Percentiles rank a stretch among this genome's conserved stretches.
phyloP scores from a whole-genome alignment of 2,797 vertebrate species.

The Neomorphus geoffroyi region DNA sequence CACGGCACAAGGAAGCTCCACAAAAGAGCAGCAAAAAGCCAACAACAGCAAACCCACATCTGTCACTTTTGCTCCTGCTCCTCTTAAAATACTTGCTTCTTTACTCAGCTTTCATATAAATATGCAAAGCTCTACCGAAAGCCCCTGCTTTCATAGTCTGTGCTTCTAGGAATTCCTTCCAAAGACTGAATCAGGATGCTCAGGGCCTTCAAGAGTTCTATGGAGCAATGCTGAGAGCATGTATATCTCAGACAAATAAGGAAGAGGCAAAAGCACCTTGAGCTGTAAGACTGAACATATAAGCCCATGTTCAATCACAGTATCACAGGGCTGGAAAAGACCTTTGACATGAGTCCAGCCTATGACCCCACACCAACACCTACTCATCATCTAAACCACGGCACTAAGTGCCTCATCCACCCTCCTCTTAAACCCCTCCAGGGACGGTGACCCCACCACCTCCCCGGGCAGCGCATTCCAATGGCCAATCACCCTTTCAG shows the following conservation, averaged over 20 bases:
- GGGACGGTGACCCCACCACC: too few relatives aligned
- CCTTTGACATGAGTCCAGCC: too few relatives aligned
- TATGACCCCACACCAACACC: too few relatives aligned
- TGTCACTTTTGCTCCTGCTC: not conserved
- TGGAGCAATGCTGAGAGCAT: not conserved
- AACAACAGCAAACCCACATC: not conserved
- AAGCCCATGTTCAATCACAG: not conserved
- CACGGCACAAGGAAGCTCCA: not conserved
- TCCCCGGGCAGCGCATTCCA: too few relatives aligned
- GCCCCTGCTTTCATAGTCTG: not conserved
- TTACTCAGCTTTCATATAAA: not conserved
- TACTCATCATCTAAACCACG: too few relatives aligned
- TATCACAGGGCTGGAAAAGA: too few relatives aligned
- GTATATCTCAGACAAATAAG: not conserved
- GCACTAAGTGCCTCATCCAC: too few relatives aligned
- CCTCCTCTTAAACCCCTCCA: too few relatives aligned
- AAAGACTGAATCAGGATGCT: not conserved
- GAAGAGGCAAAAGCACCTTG: not conserved
- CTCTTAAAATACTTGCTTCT: not conserved
- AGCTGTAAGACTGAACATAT: not conserved
- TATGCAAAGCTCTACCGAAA: not conserved
- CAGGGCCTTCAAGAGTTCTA: not conserved
- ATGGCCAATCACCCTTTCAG: too few relatives aligned
- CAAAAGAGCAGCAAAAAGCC: not conserved
- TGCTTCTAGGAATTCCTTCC: not conserved